A percentile compares a stretch with the other conserved stretches of the same genome.
These are phyloP conservation scores for Nyctalus aviator DNA, from an alignment of 2,797 vertebrate genomes.

Conservation along the genomic window DNA sequence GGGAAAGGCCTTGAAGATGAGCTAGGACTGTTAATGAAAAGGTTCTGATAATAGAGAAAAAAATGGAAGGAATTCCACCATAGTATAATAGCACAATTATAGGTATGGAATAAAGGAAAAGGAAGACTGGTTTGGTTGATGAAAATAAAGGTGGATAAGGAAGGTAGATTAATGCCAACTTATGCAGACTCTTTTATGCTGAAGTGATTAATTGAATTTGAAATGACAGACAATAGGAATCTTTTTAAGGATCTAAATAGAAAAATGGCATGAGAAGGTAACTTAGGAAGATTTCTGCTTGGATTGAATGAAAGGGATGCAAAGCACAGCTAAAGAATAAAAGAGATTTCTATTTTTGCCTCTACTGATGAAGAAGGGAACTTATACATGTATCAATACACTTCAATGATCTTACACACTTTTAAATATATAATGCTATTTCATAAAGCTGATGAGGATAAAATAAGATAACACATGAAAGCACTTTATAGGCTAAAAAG, in stretches of 20 bases:
- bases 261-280: neutral
- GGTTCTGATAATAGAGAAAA: neutral
- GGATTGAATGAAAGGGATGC: neutral
- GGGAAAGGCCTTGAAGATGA: neutral
- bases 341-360: neutral
- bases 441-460: constrained; percentile 9
- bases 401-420: neutral
- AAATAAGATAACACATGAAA: constrained; percentile 41
- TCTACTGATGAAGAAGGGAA: neutral
- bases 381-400: neutral
- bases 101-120: constrained; percentile 12
- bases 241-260: neutral
- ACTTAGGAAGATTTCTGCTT: constrained; percentile 13
- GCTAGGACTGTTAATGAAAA: neutral
- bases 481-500: neutral
- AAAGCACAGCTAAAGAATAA: neutral
- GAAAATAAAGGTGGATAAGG: neutral
- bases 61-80: constrained; percentile 3
- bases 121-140: neutral
- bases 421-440: constrained; percentile 12
- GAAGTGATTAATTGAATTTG: neutral
- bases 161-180: neutral
- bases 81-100: neutral
- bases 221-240: neutral
- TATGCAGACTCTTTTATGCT: neutral